A percentile compares a stretch with the other conserved stretches of the same genome.
Conservation (phyloP, 2,113 vertebrate species). For the Gulo gulo region DNA sequence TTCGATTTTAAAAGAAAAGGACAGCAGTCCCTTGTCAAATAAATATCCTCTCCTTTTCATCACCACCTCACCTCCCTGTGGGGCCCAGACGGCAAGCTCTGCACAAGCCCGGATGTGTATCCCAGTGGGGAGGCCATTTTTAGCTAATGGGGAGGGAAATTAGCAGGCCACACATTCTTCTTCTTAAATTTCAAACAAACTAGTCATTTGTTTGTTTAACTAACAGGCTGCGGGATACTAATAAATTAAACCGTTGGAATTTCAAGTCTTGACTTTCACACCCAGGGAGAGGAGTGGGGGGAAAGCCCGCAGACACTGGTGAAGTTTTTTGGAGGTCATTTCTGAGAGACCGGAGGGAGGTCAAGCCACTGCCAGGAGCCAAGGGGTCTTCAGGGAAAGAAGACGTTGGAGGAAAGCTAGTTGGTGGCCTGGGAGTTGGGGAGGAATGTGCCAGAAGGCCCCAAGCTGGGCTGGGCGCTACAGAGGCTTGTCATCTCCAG, state of each 20-base stretch:
- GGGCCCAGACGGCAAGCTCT: background rate
- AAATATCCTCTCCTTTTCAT: background rate
- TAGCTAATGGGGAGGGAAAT: constrained; percentile 11
- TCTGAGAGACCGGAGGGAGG: background rate
- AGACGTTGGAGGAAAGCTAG: background rate
- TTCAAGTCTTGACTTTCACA: constrained; percentile 38
- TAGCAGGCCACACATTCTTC: constrained; percentile 38
- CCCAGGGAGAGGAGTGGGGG: background rate
- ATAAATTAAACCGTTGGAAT: constrained; percentile 49
- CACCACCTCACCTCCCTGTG: background rate
- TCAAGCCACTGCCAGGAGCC: background rate
- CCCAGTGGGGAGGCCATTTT: constrained; percentile 2
- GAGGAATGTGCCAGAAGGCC: background rate
- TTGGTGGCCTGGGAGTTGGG: background rate
- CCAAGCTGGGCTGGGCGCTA: background rate
- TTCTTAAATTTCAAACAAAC: constrained; percentile 56
- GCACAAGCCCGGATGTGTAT: background rate
- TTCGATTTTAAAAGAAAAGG: background rate
- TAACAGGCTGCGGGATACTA: constrained; percentile 14
- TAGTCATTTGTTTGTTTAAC: constrained; percentile 59
- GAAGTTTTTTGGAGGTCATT: background rate
- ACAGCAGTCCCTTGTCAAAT: background rate
- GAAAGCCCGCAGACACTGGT: background rate
- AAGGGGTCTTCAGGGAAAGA: background rate
- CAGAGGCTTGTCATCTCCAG: background rate